A percentile compares a stretch with the other conserved stretches of the same genome.
Conservation (phyloP, 2,888 invertebrate species). For the Latrodectus elegans region DNA sequence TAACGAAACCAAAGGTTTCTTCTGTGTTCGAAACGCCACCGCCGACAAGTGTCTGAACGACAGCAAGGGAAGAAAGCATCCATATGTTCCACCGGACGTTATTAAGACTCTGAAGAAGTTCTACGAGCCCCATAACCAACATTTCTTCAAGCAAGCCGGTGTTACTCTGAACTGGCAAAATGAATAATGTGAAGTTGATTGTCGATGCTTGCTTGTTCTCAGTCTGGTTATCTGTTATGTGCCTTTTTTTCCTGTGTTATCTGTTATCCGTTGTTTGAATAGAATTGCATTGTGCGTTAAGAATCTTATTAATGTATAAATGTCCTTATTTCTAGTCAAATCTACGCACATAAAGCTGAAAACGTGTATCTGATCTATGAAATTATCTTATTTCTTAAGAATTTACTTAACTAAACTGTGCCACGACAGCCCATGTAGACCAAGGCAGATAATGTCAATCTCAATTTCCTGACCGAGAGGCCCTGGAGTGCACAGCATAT, state of each 20-base stretch:
- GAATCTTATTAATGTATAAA: neutral
- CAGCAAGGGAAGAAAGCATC: conserved; percentile 90
- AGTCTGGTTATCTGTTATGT: too few species aligned
- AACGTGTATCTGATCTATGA: too few species aligned
- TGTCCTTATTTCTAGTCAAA: neutral
- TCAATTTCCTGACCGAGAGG: too few species aligned
- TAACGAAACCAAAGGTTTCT: conserved; percentile 97
- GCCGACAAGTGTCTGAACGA: conserved; percentile 89
- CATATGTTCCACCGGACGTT: conserved; percentile 86
- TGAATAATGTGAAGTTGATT: conserved; percentile 17
- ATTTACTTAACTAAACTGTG: too few species aligned
- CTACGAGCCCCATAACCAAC: conserved; percentile 92
- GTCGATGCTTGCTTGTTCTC: too few species aligned
- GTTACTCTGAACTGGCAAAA: conserved; percentile 96
- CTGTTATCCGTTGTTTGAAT: neutral
- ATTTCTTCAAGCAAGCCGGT: conserved; percentile 93
- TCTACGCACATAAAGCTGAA: too few species aligned
- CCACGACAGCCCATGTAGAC: too few species aligned
- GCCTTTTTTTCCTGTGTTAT: neutral
- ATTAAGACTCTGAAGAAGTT: conserved; percentile 87
- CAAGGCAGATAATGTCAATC: too few species aligned
- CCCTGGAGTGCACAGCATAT: too few species aligned
- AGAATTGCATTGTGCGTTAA: neutral
- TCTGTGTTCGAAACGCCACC: conserved; percentile 80
- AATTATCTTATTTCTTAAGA: too few species aligned